Percentiles rank a stretch among this genome's conserved stretches.
Evolutionary conservation across 2,113 vertebrate genomes (phyloP).

Genomic region (Megalops atlanticus): DNA sequence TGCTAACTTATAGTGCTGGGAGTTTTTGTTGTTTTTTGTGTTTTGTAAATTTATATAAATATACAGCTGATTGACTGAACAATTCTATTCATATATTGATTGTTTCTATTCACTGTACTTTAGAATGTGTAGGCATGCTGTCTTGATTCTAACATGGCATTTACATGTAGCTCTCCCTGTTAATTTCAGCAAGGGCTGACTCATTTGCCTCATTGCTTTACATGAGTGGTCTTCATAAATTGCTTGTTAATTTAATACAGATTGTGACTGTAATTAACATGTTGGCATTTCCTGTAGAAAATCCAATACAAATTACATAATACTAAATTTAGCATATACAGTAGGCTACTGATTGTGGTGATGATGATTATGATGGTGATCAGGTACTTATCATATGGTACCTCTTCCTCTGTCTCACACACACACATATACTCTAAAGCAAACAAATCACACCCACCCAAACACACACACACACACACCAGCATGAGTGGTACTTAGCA

Average conservation of each 20-base stretch:
- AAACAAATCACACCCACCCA: constrained; percentile 9
- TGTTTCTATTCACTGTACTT: not conserved
- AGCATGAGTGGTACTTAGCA: constrained; percentile 45
- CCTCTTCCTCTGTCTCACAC: constrained; percentile 5
- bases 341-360: too few relatives aligned
- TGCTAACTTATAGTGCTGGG: too few relatives aligned
- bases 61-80: too few relatives aligned
- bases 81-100: too few relatives aligned
- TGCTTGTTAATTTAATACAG: not conserved
- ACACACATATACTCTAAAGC: not conserved
- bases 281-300: not conserved
- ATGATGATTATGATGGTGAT: too few relatives aligned
- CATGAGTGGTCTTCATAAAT: not conserved
- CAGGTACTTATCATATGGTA: constrained; percentile 45
- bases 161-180: too few relatives aligned
- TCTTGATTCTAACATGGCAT: not conserved
- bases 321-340: too few relatives aligned
- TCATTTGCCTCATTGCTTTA: not conserved
- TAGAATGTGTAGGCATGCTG: not conserved
- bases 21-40: too few relatives aligned
- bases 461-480: constrained; percentile 14
- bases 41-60: too few relatives aligned
- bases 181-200: not conserved
- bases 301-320: not conserved
- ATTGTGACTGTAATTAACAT: not conserved